phyloP scores from a whole-genome alignment of 2,797 vertebrate species.

The Brachyrhaphis roseni region DNA sequence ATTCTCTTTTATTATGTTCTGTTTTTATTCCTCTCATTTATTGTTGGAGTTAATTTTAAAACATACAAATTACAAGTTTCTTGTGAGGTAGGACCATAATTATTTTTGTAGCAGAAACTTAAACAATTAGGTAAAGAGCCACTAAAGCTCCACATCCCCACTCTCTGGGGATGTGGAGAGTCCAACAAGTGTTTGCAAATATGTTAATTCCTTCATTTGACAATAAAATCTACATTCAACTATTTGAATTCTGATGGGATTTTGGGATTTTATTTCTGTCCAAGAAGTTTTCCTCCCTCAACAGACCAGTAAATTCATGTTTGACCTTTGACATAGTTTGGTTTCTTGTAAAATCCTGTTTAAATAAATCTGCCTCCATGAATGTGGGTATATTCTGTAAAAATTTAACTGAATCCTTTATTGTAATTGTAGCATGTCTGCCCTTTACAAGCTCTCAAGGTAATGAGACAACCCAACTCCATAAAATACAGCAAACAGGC shows the following conservation, averaged over 20 bases:
- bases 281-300: background rate
- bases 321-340: background rate
- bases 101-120: background rate
- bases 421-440: constrained; percentile 15
- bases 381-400: background rate
- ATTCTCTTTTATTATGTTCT: background rate
- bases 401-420: constrained; percentile 1
- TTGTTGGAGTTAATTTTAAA: background rate
- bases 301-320: background rate
- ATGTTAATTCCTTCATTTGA: background rate
- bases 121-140: background rate
- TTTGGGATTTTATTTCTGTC: background rate
- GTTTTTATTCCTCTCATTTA: background rate
- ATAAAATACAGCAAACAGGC: background rate
- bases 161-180: background rate
- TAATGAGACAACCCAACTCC: constrained; percentile 7
- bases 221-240: background rate
- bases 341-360: background rate
- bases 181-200: background rate
- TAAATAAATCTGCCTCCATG: background rate
- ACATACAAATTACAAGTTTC: background rate
- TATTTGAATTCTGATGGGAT: background rate
- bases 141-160: no score
- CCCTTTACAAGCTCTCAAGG: constrained; percentile 18
- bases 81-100: background rate